Evolutionary conservation across 2,888 invertebrate species (phyloP).

Genomic region (Plebejus anna): DNA sequence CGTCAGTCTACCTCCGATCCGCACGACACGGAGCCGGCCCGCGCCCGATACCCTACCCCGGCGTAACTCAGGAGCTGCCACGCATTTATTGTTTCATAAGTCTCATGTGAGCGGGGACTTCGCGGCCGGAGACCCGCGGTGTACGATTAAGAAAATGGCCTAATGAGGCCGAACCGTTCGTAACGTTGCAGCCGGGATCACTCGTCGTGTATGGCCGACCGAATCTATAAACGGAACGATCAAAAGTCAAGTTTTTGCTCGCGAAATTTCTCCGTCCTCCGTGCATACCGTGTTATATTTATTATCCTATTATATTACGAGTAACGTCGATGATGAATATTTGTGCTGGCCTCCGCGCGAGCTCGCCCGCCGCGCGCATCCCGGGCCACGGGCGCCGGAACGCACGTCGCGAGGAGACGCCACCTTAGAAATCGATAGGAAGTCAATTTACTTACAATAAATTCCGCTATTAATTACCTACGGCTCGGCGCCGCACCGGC

Average conservation of each 20-base stretch:
- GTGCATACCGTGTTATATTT: slow-evolving; percentile 53
- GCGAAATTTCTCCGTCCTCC: slow-evolving; percentile 38
- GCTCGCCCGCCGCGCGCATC: slow-evolving; percentile 32
- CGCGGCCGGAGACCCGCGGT: slow-evolving; percentile 21
- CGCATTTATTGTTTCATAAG: slow-evolving; percentile 40
- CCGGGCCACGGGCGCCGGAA: slow-evolving; percentile 28
- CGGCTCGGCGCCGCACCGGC: slow-evolving; percentile 51
- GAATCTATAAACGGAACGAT: not conserved
- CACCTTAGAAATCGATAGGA: slow-evolving; percentile 75
- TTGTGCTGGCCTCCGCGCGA: slow-evolving; percentile 51
- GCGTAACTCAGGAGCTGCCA: slow-evolving; percentile 6
- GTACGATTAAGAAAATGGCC: not conserved
- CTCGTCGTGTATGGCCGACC: not conserved
- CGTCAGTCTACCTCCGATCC: slow-evolving; percentile 36
- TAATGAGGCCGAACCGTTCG: slow-evolving; percentile 38
- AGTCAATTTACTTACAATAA: slow-evolving; percentile 74
- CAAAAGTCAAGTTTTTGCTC: slow-evolving; percentile 39
- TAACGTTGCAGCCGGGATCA: slow-evolving; percentile 27
- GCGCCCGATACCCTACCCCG: not conserved
- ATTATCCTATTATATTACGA: slow-evolving; percentile 59
- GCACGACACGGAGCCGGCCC: not conserved
- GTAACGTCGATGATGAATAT: slow-evolving; percentile 62
- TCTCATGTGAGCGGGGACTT: slow-evolving; percentile 44
- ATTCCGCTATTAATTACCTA: slow-evolving; percentile 72
- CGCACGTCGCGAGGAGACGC: slow-evolving; percentile 48